Conservation (phyloP, 2,888 invertebrate genomes). For the Drosophila rubida region DNA sequence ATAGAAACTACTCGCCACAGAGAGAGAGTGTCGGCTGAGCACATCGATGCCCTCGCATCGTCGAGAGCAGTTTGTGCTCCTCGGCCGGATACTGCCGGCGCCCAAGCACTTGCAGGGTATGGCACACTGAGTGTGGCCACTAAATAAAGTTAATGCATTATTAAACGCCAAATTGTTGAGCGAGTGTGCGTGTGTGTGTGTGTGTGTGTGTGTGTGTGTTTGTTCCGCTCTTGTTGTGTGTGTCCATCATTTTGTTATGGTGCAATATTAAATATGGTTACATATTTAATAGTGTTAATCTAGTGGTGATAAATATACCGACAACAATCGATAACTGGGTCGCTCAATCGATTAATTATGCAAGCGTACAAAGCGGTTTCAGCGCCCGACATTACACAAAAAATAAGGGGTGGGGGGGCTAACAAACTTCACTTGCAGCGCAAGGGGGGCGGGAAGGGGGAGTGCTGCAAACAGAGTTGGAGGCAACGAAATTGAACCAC, state of each 20-base stretch:
- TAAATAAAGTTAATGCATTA: constrained; percentile 63
- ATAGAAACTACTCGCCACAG: neutral
- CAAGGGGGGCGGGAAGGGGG: no score
- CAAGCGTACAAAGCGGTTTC: constrained; percentile 1
- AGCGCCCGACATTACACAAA: no score
- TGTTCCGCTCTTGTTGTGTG: constrained; percentile 21
- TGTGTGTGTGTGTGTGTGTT: constrained; percentile 22
- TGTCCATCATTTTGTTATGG: constrained; percentile 46
- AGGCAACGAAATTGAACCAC: no score
- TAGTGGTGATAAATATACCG: constrained; percentile 47
- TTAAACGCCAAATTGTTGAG: constrained; percentile 62
- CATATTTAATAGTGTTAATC: constrained; percentile 67
- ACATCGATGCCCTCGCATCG: no score
- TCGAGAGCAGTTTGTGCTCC: no score
- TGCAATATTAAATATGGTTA: constrained; percentile 60
- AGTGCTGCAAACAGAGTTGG: no score
- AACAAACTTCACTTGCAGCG: neutral
- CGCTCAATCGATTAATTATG: constrained; percentile 35
- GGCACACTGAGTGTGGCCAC: neutral
- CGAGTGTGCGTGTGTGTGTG: constrained; percentile 19
- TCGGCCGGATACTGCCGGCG: neutral
- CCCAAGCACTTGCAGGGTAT: constrained; percentile 15
- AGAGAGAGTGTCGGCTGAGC: no score
- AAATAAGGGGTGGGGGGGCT: neutral
- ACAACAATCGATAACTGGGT: constrained; percentile 56